Percentiles rank a stretch among this genome's conserved stretches.
These are phyloP conservation scores for Lasiurus borealis DNA, from an alignment of 2,113 vertebrate species.

Conservation along the genomic window DNA sequence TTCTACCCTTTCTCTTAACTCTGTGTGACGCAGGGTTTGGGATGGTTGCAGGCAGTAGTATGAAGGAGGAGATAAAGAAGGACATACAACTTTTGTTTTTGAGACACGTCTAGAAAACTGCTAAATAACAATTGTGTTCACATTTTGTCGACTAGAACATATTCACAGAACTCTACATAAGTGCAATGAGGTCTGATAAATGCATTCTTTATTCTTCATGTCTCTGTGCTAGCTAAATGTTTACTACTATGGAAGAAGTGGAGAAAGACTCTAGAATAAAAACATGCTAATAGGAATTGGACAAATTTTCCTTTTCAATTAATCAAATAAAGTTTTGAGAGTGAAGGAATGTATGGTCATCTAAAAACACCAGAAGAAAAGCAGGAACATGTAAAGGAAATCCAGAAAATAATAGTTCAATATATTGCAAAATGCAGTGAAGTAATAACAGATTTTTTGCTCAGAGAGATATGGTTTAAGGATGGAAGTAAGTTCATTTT, in stretches of 20 bases:
- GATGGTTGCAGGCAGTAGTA: accelerated
- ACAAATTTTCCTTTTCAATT: background rate
- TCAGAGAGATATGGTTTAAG: background rate
- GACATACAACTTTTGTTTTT: background rate
- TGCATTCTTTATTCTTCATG: background rate
- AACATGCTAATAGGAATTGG: background rate
- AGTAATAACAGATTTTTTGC: background rate
- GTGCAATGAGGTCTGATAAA: background rate
- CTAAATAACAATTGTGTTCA: background rate
- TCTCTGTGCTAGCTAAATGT: background rate
- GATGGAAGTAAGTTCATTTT: background rate
- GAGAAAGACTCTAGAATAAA: background rate
- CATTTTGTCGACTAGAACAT: background rate
- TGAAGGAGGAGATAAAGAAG: background rate
- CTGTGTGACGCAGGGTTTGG: background rate
- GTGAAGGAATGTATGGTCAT: background rate
- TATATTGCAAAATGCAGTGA: background rate
- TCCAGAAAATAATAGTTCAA: background rate
- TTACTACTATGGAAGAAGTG: background rate
- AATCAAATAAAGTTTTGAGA: background rate
- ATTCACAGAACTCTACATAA: background rate
- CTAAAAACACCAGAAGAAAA: background rate
- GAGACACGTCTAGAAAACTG: background rate
- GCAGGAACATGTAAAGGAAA: background rate
- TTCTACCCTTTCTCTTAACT: background rate